A percentile compares a stretch with the other conserved stretches of the same genome.
These are phyloP conservation scores for Sebastes minor DNA, from an alignment of 2,797 vertebrate species.

Conservation along the genomic window DNA sequence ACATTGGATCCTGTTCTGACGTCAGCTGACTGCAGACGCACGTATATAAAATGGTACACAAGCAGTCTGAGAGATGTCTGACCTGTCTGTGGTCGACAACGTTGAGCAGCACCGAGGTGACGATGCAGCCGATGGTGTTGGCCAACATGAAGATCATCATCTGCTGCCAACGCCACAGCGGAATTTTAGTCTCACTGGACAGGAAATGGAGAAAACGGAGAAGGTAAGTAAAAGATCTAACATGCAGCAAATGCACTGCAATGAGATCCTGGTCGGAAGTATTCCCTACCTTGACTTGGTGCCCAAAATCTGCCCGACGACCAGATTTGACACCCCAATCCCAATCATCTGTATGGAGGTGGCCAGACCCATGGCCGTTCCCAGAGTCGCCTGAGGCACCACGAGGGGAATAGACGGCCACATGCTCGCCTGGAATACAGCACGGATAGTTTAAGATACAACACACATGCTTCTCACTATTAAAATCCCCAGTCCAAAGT, in stretches of 20 bases:
- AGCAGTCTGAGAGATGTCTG: not conserved
- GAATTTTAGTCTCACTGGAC: conserved; percentile 84
- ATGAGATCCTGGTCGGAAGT: not conserved
- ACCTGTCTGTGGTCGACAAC: conserved; percentile 84
- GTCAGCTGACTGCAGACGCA: not conserved
- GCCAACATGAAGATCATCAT: conserved; percentile 89
- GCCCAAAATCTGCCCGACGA: conserved; percentile 86
- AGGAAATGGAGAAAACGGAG: not conserved
- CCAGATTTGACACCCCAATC: conserved; percentile 85
- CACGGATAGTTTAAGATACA: not conserved
- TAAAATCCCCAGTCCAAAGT: not conserved
- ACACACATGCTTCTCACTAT: not conserved
- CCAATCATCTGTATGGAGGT: conserved; percentile 88
- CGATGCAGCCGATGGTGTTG: conserved; percentile 83
- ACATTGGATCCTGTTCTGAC: not conserved
- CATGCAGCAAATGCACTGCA: not conserved
- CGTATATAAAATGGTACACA: not conserved
- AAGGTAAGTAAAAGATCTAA: not conserved
- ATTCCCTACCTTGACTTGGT: conserved; percentile 79
- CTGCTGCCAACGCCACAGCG: conserved; percentile 85
- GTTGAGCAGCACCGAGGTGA: conserved; percentile 81
- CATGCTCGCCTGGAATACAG: conserved; percentile 82
- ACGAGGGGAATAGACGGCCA: conserved; percentile 89
- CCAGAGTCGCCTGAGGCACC: conserved; percentile 85
- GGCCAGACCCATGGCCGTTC: conserved; percentile 87